Evolutionary conservation across 2,113 vertebrate genomes (phyloP).

Genomic region (Xenopus laevis): DNA sequence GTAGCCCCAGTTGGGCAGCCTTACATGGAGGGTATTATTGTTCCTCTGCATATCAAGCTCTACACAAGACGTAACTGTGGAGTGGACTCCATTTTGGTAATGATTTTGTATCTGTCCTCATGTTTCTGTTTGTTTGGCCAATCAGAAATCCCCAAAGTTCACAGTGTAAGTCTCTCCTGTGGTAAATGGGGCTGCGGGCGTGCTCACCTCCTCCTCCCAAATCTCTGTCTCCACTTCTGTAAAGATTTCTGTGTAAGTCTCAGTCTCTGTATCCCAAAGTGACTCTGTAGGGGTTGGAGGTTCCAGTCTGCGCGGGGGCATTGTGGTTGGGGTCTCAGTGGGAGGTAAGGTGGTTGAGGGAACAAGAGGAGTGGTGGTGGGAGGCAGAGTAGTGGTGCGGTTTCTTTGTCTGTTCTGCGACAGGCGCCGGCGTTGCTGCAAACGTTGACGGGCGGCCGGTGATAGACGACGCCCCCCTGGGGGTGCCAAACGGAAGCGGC

Average conservation of each 20-base stretch:
- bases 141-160: constrained; percentile 70
- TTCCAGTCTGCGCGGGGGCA: constrained; percentile 43
- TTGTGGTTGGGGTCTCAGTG: constrained; percentile 42
- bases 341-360: constrained; percentile 33
- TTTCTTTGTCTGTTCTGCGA: constrained; percentile 58
- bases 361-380: rapidly evolving
- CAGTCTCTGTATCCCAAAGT: constrained; percentile 62
- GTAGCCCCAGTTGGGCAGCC: too few species aligned
- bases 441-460: constrained; percentile 39
- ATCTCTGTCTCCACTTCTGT: constrained; percentile 51
- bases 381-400: neutral
- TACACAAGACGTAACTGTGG: too few species aligned
- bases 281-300: constrained; percentile 45
- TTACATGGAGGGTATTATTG: too few species aligned
- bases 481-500: constrained; percentile 71
- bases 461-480: constrained; percentile 39
- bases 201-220: constrained; percentile 47
- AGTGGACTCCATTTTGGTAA: too few species aligned
- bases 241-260: constrained; percentile 64
- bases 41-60: too few species aligned
- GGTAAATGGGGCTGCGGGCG: constrained; percentile 52
- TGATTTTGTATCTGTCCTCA: neutral
- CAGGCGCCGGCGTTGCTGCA: constrained; percentile 54
- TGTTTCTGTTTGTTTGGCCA: neutral
- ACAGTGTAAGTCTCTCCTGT: constrained; percentile 58